A percentile compares a stretch with the other conserved stretches of the same genome.
These are phyloP conservation scores for Aptenodytes forsteri DNA, from an alignment of 2,113 vertebrate species.

Conservation along the genomic window DNA sequence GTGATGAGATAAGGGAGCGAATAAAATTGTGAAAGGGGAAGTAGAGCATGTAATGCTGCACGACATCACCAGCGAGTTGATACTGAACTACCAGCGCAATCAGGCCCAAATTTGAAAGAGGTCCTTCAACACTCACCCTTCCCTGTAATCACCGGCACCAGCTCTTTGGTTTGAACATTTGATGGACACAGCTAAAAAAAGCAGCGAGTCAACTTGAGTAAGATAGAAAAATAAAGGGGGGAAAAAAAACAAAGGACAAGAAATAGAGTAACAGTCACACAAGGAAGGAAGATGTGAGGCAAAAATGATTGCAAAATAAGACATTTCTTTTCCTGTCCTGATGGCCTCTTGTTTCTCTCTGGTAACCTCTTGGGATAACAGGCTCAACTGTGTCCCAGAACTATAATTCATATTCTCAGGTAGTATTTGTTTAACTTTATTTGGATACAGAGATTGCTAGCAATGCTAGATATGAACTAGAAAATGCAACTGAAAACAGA, in stretches of 20 bases:
- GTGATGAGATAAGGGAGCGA: not conserved
- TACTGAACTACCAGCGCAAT: not conserved
- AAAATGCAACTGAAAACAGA: not conserved
- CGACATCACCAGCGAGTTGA: not conserved
- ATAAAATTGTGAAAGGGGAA: not conserved
- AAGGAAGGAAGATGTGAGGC: not conserved
- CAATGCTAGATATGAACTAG: not conserved
- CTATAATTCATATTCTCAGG: not conserved
- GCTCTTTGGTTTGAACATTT: not conserved
- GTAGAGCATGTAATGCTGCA: constrained; percentile 6
- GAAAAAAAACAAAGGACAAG: not conserved
- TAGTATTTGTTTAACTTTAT: not conserved
- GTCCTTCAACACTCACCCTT: not conserved
- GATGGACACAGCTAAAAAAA: not conserved
- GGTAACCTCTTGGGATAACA: not conserved
- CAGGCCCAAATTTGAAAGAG: not conserved
- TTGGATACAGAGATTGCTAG: not conserved
- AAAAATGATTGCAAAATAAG: not conserved
- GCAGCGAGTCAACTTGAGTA: not conserved
- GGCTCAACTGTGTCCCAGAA: not conserved
- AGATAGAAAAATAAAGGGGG: not conserved
- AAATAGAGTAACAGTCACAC: not conserved
- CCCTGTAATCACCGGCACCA: not conserved
- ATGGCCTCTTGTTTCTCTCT: not conserved
- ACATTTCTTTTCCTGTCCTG: not conserved